Evolutionary conservation across 1,140 invertebrate species (phyloP), one percentile per base, ranked within the genome.

Genomic region (Pseudomyrmex sp.): DNA sequence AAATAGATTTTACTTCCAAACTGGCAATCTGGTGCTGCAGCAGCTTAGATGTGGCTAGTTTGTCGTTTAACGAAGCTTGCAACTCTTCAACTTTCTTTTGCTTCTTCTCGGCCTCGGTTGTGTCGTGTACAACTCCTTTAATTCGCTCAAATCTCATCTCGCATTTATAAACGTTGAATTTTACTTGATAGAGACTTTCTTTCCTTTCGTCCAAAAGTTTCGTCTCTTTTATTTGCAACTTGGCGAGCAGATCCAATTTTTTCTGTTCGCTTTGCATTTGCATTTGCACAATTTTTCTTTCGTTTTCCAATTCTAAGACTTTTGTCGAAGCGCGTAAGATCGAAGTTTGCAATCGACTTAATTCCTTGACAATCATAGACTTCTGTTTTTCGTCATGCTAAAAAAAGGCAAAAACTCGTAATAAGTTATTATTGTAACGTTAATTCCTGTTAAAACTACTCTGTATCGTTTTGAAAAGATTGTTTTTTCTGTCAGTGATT

Each of bases 21-120:
- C 92, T 93, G 18, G 92, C 89, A 35, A 95, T 93, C 87, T 96
- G 95, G 2, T 79, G 88, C 82, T 96, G 94, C 0, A 96, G 89
- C 2, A 94, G 74, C 80, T 95, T 95, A 1, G 90, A 88, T 3
- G 93, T 89, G 50, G 92, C 91, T 0, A 84, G 89, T 83, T 94
- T 94, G 8, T 95, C 92, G 8, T 91, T 89, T 0, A 93, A 86
- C 10, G 46, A 87, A 65, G 89, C 88, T 84, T 95, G 93, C 12
- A 96, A 87, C n/a, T 95, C 92, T n/a, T 92, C 90, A 2, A 95
- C 94, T 62, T 83, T 93, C 2, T 89, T 86, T 69, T 93, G 90
- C 54, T 94, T 94, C 12, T 84, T 91, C 46, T 95, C 93, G 2
- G 83, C 18, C 54, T 94, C 92, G 5, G 91, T 90, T 23, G 92